Evolutionary conservation across 2,113 vertebrate species (phyloP), one percentile per base, ranked within the genome.

Genomic region (Emydura subglobosa): DNA sequence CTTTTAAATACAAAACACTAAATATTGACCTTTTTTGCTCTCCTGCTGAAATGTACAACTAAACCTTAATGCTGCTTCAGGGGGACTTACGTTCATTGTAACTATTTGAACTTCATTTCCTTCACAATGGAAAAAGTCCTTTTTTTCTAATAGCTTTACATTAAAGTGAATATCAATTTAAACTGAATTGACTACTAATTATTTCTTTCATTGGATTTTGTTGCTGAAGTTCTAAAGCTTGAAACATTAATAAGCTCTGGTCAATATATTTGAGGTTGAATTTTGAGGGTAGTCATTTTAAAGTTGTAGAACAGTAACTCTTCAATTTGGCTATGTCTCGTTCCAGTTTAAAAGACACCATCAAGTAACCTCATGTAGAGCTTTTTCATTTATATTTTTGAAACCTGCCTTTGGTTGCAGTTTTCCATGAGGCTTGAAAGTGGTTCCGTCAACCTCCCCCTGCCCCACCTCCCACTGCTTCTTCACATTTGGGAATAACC

Each of bases 81-180:
- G 19, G 22, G 65, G 65, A 72, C 44, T 78, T 78, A 78, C 55
- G 7, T 95, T 88, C 55, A 84, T 79, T 87, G 68, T n/a, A 34
- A 13, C 91, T 94, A 16, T 81, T 96, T 93, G 76, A 89, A 31
- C 54, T 90, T 92, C 0, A 47, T 82, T 92, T 95, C 39, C 59
- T 59, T 89, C 19, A 61, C 17, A 78, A 10, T 59, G 29, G 50
- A 92, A 82, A 1, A 72, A 65, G 10, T 79, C 65, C 2, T 51
- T 90, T 90, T 34, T 61, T 16, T 16, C 51, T n/a, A 68, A n/a
- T 21, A 55, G 44, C 17, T 92, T 92, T 79, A 65, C 2, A 0
- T 80, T 79, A 8, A 92, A 91, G 10, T 29, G 17, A 86, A 49
- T 78, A 78, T 86, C 59, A 25, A 44, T 86, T 93, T 79, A 72